A percentile compares a stretch with the other conserved stretches of the same genome.
Conservation (phyloP, 2,888 invertebrate genomes). For the Pogonocherus hispidulus region DNA sequence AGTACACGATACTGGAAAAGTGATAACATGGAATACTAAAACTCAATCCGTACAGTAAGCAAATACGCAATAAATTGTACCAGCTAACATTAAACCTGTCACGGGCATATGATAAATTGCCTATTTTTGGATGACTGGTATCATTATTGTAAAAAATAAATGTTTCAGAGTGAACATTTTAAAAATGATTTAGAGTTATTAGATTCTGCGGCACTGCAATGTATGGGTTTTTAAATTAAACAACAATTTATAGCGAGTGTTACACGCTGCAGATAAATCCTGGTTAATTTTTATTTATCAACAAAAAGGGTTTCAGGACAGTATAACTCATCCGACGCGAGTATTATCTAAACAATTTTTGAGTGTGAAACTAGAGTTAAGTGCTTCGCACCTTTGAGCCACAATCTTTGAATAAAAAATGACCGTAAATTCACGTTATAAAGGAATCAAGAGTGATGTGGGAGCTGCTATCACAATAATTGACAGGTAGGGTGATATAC, state of each 20-base stretch:
- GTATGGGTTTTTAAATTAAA: constrained; percentile 27
- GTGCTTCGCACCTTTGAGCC: too few species aligned
- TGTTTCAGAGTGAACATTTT: background rate
- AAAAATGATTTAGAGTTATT: constrained; percentile 31
- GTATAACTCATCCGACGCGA: too few species aligned
- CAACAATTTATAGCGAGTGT: constrained; percentile 10
- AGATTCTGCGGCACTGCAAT: constrained; percentile 4
- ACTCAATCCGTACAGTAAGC: constrained; percentile 19
- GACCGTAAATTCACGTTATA: too few species aligned
- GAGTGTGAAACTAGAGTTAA: too few species aligned
- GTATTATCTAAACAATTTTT: too few species aligned
- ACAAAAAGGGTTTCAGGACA: background rate
- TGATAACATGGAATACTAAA: constrained; percentile 3
- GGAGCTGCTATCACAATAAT: too few species aligned
- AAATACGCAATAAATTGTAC: constrained; percentile 27
- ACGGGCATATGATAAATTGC: constrained; percentile 9
- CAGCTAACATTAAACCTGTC: constrained; percentile 23
- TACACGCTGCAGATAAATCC: constrained; percentile 3
- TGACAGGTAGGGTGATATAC: too few species aligned
- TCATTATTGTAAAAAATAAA: constrained; percentile 30
- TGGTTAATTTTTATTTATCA: background rate
- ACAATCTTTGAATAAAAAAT: too few species aligned
- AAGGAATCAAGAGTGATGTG: too few species aligned
- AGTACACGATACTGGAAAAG: background rate
- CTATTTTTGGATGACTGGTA: constrained; percentile 17